Conservation (phyloP, 30 jellyfish, hydroid and myxozoan species). For the Aurelia sp. region DNA sequence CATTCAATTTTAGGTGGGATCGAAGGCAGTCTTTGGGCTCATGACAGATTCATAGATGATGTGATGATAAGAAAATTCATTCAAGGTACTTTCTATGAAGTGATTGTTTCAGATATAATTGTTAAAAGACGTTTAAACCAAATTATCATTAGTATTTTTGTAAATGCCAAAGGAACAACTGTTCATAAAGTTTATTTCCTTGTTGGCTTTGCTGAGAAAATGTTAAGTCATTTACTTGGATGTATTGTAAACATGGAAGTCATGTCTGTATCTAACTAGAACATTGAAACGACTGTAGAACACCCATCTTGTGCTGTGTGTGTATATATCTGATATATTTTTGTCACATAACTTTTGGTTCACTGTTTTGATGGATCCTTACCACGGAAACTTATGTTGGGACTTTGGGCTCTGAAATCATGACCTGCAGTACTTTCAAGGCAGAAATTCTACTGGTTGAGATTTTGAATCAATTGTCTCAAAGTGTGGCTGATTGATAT, state of each 20-base stretch:
- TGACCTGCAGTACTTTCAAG: too few relatives aligned
- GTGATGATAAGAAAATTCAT: slow-evolving; percentile 83
- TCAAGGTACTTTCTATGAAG: slow-evolving; percentile 94
- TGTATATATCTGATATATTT: too few relatives aligned
- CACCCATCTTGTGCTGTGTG: too few relatives aligned
- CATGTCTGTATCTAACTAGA: slow-evolving; percentile 68
- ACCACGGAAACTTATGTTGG: too few relatives aligned
- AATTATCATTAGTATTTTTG: slow-evolving; percentile 77
- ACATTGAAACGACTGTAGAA: background rate
- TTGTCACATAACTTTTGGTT: too few relatives aligned
- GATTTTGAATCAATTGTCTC: too few relatives aligned
- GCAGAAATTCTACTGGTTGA: too few relatives aligned
- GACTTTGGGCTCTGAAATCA: too few relatives aligned
- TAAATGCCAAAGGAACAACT: slow-evolving; percentile 75
- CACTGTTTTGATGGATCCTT: too few relatives aligned
- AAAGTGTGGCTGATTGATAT: too few relatives aligned
- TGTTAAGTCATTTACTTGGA: slow-evolving; percentile 78
- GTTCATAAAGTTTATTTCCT: slow-evolving; percentile 82
- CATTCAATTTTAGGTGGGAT: slow-evolving; percentile 79
- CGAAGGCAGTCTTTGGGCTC: slow-evolving; percentile 96
- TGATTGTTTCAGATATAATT: slow-evolving; percentile 75
- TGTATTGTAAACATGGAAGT: slow-evolving; percentile 87
- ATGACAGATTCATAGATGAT: slow-evolving; percentile 90
- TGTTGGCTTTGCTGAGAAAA: slow-evolving; percentile 82
- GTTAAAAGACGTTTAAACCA: slow-evolving; percentile 86